Conservation (phyloP, 2,888 invertebrate genomes). For the Drosophila mimetica region DNA sequence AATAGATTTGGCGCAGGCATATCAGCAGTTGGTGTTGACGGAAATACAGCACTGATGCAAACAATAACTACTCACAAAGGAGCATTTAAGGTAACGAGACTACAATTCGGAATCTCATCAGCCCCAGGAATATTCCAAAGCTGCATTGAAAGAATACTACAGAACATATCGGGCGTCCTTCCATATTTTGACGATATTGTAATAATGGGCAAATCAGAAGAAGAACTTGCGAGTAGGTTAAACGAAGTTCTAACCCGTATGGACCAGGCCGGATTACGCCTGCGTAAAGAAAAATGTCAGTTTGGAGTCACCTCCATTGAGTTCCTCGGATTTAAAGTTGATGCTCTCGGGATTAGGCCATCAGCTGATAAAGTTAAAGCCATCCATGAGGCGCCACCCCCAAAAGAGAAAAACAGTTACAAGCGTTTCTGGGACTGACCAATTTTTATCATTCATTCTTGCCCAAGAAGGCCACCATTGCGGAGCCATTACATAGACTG, state of each 20-base stretch:
- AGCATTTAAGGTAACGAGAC: not conserved
- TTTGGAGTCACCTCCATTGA: too few species aligned
- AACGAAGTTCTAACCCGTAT: not conserved
- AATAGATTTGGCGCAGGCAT: not conserved
- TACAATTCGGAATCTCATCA: not conserved
- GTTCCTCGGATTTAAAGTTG: too few species aligned
- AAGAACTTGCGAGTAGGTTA: not conserved
- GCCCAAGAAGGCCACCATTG: too few species aligned
- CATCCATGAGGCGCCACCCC: too few species aligned
- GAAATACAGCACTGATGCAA: not conserved
- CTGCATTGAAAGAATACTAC: not conserved
- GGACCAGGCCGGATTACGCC: too few species aligned
- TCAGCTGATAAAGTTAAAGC: too few species aligned
- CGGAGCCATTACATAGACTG: too few species aligned
- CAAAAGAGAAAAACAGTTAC: not conserved
- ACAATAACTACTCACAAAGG: not conserved
- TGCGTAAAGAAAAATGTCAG: too few species aligned
- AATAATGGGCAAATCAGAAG: not conserved
- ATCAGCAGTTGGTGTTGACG: not conserved
- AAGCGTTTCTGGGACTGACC: not conserved
- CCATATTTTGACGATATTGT: conserved; percentile 2
- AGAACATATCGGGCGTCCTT: not conserved
- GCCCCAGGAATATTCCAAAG: not conserved
- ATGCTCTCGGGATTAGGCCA: too few species aligned
- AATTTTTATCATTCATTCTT: too few species aligned